Evolutionary conservation across 1,140 invertebrate genomes (phyloP).

Genomic region (Drosophila equinoxialis): DNA sequence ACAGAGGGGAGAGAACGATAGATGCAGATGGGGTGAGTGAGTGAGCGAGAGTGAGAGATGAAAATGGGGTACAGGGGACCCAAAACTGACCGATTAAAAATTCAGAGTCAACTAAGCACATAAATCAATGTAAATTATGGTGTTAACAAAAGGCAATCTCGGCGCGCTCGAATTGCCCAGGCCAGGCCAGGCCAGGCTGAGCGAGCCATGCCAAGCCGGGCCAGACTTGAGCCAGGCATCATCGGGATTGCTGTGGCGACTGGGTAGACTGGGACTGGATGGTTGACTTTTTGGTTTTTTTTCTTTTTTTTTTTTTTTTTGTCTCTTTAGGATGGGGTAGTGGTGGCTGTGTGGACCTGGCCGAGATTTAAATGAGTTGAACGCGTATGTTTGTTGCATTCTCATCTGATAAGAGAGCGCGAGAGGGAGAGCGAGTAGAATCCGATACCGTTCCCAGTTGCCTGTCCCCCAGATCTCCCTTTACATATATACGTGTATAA

Average conservation of each 20-base stretch:
- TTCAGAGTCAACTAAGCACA: slow-evolving; percentile 80
- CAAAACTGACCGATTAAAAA: slow-evolving; percentile 75
- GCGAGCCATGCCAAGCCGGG: neutral
- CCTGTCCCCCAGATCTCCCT: neutral
- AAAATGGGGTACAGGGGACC: neutral
- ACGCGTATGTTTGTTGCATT: slow-evolving; percentile 45
- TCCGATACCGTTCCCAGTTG: neutral
- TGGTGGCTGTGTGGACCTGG: slow-evolving; percentile 24
- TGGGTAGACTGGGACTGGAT: slow-evolving; percentile 19
- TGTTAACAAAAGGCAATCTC: slow-evolving; percentile 79
- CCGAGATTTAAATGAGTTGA: slow-evolving; percentile 65
- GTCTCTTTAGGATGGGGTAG: neutral
- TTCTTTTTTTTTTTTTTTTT: neutral
- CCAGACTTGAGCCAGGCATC: neutral
- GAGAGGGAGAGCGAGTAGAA: slow-evolving; percentile 28
- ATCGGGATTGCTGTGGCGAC: neutral
- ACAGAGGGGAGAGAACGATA: slow-evolving; percentile 23
- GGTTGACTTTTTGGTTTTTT: slow-evolving; percentile 1
- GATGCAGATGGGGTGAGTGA: neutral
- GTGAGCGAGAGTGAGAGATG: neutral
- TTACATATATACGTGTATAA: slow-evolving; percentile 1
- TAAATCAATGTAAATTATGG: slow-evolving; percentile 82
- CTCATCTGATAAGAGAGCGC: slow-evolving; percentile 64
- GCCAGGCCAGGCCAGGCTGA: slow-evolving; percentile 30
- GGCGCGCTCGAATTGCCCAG: slow-evolving; percentile 54